Evolutionary conservation across 2,888 invertebrate species (phyloP).

Genomic region (Pogonocherus hispidulus): DNA sequence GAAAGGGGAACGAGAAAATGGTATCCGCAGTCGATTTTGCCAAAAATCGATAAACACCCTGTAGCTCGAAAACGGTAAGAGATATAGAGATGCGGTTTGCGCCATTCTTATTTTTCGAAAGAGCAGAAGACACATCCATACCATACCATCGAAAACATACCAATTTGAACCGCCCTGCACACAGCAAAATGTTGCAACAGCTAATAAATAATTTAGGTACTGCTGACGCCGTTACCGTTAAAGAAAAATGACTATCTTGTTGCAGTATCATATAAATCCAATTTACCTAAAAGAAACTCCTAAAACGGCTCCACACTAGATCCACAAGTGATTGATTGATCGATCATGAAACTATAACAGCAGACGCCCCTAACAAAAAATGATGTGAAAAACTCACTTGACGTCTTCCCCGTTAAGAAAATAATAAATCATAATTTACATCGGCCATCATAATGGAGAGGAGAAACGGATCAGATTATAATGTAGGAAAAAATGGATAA

Average conservation of each 20-base stretch:
- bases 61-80: too few relatives aligned
- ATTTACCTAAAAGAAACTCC: not conserved
- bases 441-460: slow-evolving; percentile 14
- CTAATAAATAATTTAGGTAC: too few relatives aligned
- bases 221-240: too few relatives aligned
- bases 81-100: too few relatives aligned
- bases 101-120: too few relatives aligned
- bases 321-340: not conserved
- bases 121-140: too few relatives aligned
- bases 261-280: not conserved
- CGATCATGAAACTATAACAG: slow-evolving; percentile 1
- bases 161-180: too few relatives aligned
- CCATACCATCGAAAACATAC: too few relatives aligned
- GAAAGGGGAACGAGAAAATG: too few relatives aligned
- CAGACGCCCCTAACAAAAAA: not conserved
- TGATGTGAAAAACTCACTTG: not conserved
- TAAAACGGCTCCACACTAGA: not conserved
- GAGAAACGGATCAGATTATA: slow-evolving; percentile 20
- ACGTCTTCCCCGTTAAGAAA: not conserved
- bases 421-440: slow-evolving; percentile 25
- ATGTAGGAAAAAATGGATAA: slow-evolving; percentile 14
- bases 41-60: too few relatives aligned
- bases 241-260: not conserved
- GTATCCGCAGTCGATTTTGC: too few relatives aligned
- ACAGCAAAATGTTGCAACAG: too few relatives aligned